Conservation (phyloP, 2,113 vertebrate species). For the Phrynosoma platyrhinos region DNA sequence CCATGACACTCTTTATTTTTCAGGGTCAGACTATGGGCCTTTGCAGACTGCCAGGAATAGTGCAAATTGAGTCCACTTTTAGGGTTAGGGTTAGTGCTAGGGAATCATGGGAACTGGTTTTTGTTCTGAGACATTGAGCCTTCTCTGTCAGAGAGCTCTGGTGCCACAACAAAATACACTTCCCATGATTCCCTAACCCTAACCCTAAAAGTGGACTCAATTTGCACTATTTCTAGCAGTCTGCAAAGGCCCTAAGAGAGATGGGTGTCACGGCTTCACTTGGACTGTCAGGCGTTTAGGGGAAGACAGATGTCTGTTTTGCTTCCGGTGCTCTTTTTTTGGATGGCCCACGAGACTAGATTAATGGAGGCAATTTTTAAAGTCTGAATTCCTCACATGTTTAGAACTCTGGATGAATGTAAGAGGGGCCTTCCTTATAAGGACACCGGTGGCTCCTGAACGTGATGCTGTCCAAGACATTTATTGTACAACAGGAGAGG, state of each 20-base stretch:
- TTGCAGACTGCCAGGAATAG: no score
- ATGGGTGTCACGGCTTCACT: not conserved
- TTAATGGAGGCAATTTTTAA: conserved; percentile 3
- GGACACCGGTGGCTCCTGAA: conserved; percentile 42
- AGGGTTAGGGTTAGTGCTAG: no score
- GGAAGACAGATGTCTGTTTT: not conserved
- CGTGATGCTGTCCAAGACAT: conserved; percentile 4
- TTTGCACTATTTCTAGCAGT: no score
- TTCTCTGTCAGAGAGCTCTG: no score
- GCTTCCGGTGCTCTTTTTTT: not conserved
- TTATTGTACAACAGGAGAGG: conserved; percentile 26
- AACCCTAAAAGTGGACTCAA: no score
- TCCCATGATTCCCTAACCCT: no score
- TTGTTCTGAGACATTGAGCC: no score
- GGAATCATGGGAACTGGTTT: no score
- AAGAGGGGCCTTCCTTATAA: conserved; percentile 32
- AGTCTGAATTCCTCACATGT: conserved; percentile 4
- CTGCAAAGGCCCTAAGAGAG: not conserved
- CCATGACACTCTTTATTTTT: conserved; percentile 42
- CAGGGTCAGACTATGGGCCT: not conserved
- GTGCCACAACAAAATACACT: no score
- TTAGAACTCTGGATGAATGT: not conserved
- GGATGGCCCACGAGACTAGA: not conserved
- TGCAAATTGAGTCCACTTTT: no score
- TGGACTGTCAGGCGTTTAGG: conserved; percentile 6